Percentiles rank a stretch among this genome's conserved stretches.
Evolutionary conservation across 2,888 invertebrate species (phyloP).

Genomic region (Argyresthia goedartella): DNA sequence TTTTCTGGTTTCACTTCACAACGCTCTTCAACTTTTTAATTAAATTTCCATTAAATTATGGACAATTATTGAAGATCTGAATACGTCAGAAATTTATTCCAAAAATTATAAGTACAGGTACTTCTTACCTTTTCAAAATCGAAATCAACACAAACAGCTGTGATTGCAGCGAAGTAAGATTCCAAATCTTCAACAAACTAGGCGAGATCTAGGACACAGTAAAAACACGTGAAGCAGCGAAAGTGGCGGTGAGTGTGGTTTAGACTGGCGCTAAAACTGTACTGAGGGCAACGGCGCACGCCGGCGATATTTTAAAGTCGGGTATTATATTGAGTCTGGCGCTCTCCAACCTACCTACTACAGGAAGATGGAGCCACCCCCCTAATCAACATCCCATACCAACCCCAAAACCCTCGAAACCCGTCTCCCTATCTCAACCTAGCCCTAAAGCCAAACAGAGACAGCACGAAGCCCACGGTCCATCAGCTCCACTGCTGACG

Average conservation of each 20-base stretch:
- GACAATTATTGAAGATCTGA: background rate
- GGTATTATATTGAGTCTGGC: constrained; percentile 27
- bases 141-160: constrained; percentile 19
- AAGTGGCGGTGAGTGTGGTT: constrained; percentile 29
- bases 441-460: background rate
- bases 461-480: background rate
- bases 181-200: background rate
- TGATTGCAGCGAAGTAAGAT: constrained; percentile 20
- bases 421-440: background rate
- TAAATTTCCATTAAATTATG: background rate
- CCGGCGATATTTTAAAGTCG: constrained; percentile 56
- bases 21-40: background rate
- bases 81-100: background rate
- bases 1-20: background rate
- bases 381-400: background rate
- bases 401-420: background rate
- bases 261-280: constrained; percentile 32
- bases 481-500: background rate
- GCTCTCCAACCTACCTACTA: constrained; percentile 33
- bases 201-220: constrained; percentile 34
- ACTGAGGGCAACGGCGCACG: constrained; percentile 49
- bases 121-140: constrained; percentile 37
- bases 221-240: constrained; percentile 34
- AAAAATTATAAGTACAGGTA: constrained; percentile 9
- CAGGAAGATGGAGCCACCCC: constrained; percentile 26